Percentiles rank a stretch among this genome's conserved stretches.
phyloP scores from a whole-genome alignment of 1,140 invertebrate species.

The Pseudachorutes palmiensis region DNA sequence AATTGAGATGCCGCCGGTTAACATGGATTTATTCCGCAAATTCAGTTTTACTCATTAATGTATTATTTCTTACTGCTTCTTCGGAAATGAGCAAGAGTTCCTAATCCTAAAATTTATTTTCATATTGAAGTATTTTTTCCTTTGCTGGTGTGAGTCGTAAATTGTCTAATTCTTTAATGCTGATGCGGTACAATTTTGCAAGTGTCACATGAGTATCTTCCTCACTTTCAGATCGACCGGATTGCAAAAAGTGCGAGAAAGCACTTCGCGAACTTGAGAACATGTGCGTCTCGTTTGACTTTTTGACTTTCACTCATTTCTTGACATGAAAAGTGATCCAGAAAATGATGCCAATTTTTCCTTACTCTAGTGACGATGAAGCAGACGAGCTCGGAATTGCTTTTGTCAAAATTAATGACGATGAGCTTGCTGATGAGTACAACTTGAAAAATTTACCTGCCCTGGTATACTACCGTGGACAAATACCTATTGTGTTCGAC shows the following conservation, averaged over 20 bases:
- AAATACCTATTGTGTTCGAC: conserved; percentile 91
- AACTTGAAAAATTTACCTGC: conserved; percentile 70
- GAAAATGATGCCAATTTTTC: neutral
- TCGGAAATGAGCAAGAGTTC: no score
- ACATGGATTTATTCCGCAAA: no score
- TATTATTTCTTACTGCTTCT: no score
- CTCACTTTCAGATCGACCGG: conserved; percentile 76
- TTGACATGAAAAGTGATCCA: no score
- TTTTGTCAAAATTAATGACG: conserved; percentile 89
- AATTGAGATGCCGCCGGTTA: no score
- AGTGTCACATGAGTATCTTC: no score
- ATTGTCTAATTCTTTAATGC: no score
- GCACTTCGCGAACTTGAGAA: conserved; percentile 61
- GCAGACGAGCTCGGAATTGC: conserved; percentile 90
- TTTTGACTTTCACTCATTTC: neutral
- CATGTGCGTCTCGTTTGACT: conserved; percentile 48
- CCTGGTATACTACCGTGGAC: conserved; percentile 78
- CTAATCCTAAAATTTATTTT: no score
- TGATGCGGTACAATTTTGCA: conserved; percentile 1
- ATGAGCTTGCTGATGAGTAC: conserved; percentile 82
- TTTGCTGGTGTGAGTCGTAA: no score
- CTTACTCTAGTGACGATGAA: conserved; percentile 48
- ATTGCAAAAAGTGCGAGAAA: conserved; percentile 84
- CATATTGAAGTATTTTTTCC: no score
- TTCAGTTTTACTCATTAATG: no score